Evolutionary conservation across 2,888 invertebrate genomes (phyloP).

Genomic region (Heterodera filipjevi): DNA sequence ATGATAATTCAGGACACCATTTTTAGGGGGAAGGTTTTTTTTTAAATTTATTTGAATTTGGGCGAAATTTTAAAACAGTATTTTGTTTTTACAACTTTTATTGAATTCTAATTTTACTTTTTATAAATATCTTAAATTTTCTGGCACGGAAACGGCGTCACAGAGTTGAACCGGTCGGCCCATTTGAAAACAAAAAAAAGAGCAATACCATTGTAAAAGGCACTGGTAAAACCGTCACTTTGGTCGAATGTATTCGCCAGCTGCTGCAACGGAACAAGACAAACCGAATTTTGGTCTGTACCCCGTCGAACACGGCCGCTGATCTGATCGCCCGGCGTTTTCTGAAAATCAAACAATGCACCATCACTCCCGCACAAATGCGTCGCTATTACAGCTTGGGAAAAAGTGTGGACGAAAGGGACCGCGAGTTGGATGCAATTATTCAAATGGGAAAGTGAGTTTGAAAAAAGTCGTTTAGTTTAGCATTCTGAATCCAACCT

Average conservation of each 20-base stretch:
- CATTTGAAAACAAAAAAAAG: too few species aligned
- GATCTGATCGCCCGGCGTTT: conserved; percentile 21
- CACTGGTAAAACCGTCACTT: conserved; percentile 36
- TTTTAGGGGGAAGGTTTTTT: too few species aligned
- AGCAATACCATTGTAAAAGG: conserved; percentile 24
- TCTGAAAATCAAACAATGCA: not conserved
- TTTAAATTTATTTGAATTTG: too few species aligned
- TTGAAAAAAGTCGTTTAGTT: not conserved
- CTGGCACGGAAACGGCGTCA: too few species aligned
- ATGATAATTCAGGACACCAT: too few species aligned
- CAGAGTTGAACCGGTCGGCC: too few species aligned
- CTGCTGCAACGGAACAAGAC: conserved; percentile 13
- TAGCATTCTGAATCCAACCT: too few species aligned
- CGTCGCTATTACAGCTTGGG: conserved; percentile 13
- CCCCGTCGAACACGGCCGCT: conserved; percentile 36
- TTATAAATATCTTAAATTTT: too few species aligned
- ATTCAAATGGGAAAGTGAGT: not conserved
- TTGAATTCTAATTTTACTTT: too few species aligned
- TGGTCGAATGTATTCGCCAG: conserved; percentile 33
- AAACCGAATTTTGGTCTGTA: conserved; percentile 36
- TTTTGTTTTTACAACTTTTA: too few species aligned
- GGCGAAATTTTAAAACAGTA: not conserved
- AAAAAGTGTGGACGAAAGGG: conserved; percentile 1
- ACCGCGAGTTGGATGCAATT: not conserved
- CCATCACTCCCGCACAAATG: not conserved